Conservation (phyloP, 1,140 invertebrate species). For the Papilio machaon region DNA sequence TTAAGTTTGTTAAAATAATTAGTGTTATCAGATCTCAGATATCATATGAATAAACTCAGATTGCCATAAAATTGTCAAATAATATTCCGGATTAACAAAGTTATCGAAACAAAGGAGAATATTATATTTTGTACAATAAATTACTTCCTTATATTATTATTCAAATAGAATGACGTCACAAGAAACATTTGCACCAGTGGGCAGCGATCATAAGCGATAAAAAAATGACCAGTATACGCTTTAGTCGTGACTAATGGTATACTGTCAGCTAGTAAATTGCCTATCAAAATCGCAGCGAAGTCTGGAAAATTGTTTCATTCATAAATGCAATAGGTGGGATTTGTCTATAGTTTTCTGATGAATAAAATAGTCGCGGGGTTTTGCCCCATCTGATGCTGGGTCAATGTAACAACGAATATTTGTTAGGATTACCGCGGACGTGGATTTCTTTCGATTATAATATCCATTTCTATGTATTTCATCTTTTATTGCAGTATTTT, state of each 20-base stretch:
- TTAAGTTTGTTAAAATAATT: too few relatives aligned
- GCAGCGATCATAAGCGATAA: constrained; percentile 62
- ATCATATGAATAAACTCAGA: background rate
- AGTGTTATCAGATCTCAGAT: too few relatives aligned
- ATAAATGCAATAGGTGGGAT: constrained; percentile 73
- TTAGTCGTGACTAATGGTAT: constrained; percentile 75
- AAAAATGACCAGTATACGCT: constrained; percentile 76
- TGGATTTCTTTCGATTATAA: constrained; percentile 47
- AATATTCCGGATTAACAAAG: background rate
- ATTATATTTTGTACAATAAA: constrained; percentile 38
- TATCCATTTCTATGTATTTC: background rate
- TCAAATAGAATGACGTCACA: constrained; percentile 40
- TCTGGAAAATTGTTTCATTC: constrained; percentile 80
- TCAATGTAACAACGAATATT: constrained; percentile 57
- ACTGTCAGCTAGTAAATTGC: constrained; percentile 72
- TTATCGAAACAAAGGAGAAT: background rate
- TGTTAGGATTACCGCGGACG: constrained; percentile 44
- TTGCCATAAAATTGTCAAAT: background rate
- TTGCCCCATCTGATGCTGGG: constrained; percentile 54
- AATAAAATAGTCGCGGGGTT: constrained; percentile 65
- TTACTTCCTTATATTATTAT: constrained; percentile 39
- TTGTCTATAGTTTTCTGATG: constrained; percentile 67
- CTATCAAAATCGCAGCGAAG: constrained; percentile 69
- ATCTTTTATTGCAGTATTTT: background rate
- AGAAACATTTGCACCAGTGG: constrained; percentile 53